Percentiles rank a stretch among this genome's conserved stretches.
Evolutionary conservation across 2,888 invertebrate genomes (phyloP).

Genomic region (Chrysolina haemoptera): DNA sequence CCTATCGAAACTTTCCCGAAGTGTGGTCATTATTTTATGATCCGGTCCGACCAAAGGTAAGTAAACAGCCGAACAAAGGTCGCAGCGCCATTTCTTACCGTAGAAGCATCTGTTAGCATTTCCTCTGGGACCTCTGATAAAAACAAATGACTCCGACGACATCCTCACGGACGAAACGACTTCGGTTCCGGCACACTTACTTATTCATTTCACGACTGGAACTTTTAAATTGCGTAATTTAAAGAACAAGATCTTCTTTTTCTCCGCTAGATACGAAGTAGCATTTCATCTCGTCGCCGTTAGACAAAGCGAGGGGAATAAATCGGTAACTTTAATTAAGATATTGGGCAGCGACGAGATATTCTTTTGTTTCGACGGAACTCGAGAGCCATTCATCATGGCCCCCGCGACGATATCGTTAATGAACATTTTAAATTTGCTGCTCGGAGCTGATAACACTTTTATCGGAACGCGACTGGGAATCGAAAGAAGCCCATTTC

Average conservation of each 20-base stretch:
- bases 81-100: slow-evolving; percentile 57
- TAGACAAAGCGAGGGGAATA: slow-evolving; percentile 67
- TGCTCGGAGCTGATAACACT: slow-evolving; percentile 60
- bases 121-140: slow-evolving; percentile 66
- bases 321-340: slow-evolving; percentile 72
- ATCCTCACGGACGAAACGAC: slow-evolving; percentile 66
- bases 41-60: slow-evolving; percentile 33
- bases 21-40: slow-evolving; percentile 46
- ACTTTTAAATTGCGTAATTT: slow-evolving; percentile 72
- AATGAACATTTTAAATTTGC: slow-evolving; percentile 70
- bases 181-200: slow-evolving; percentile 65
- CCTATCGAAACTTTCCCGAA: slow-evolving; percentile 32
- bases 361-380: slow-evolving; percentile 69
- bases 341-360: slow-evolving; percentile 69
- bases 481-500: slow-evolving; percentile 48
- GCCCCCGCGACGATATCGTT: slow-evolving; percentile 65
- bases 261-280: slow-evolving; percentile 57
- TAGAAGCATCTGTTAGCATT: slow-evolving; percentile 57
- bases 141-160: slow-evolving; percentile 69
- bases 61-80: slow-evolving; percentile 30
- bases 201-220: slow-evolving; percentile 71
- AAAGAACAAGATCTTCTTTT: slow-evolving; percentile 66
- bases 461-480: slow-evolving; percentile 56
- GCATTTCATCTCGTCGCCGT: slow-evolving; percentile 66
- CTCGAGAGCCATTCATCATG: slow-evolving; percentile 67